These are phyloP conservation scores for Paramormyrops hopkinsi DNA, from an alignment of 2,797 vertebrate species.

Conservation along the genomic window DNA sequence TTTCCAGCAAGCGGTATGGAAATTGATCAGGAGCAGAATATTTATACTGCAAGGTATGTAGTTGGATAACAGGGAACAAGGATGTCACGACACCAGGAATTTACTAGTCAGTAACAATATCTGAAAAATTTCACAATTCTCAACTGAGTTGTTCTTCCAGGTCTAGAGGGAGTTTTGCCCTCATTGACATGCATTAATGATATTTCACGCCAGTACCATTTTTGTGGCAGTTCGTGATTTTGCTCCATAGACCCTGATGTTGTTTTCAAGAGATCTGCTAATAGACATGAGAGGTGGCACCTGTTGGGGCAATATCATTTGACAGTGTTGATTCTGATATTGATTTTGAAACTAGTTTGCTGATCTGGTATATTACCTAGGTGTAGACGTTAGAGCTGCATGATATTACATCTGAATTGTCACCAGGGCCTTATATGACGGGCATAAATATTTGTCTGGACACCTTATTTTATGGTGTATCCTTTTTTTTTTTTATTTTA, in stretches of 20 bases:
- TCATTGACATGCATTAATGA: neutral
- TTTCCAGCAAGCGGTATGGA: neutral
- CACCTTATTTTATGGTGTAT: neutral
- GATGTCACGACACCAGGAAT: neutral
- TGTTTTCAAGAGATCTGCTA: neutral
- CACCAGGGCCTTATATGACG: neutral
- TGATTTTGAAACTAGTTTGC: neutral
- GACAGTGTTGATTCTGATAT: neutral
- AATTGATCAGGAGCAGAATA: neutral
- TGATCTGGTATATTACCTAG: neutral
- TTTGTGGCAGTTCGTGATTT: neutral
- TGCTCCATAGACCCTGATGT: neutral
- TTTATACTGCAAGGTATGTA: neutral
- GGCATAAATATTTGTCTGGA: neutral
- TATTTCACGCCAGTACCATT: neutral
- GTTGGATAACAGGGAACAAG: neutral
- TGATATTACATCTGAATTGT: neutral
- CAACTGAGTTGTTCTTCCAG: neutral
- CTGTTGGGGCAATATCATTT: neutral
- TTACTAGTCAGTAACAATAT: neutral
- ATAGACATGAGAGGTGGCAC: neutral
- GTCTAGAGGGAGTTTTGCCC: neutral
- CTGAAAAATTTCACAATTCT: neutral
- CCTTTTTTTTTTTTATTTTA: neutral
- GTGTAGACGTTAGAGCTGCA: neutral